phyloP scores from a whole-genome alignment of 2,113 vertebrate species.

The Cebus imitator region DNA sequence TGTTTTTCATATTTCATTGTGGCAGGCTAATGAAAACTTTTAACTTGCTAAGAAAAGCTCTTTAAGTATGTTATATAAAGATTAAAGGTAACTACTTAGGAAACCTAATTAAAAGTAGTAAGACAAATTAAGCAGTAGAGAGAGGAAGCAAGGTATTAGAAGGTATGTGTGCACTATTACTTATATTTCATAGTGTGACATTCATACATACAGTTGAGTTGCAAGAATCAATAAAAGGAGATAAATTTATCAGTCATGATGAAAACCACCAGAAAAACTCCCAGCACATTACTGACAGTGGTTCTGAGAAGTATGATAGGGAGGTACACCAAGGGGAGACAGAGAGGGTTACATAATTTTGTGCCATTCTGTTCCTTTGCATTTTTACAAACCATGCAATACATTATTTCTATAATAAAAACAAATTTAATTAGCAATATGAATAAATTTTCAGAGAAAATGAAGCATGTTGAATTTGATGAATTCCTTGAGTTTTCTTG shows the following conservation, averaged over 20 bases:
- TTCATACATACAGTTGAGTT: neutral
- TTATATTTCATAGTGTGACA: neutral
- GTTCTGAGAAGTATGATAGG: neutral
- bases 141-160: neutral
- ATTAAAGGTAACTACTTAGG: neutral
- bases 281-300: neutral
- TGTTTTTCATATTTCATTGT: neutral
- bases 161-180: neutral
- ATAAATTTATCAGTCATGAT: neutral
- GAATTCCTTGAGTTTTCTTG: constrained; percentile 18
- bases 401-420: constrained; percentile 35
- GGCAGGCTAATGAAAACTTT: neutral
- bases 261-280: neutral
- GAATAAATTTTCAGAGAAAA: constrained; percentile 27
- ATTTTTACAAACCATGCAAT: neutral
- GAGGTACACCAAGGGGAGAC: neutral
- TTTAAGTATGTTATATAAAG: neutral
- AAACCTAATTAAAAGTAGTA: neutral
- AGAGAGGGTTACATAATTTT: neutral
- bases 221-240: neutral
- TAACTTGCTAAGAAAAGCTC: neutral
- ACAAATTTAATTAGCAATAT: neutral
- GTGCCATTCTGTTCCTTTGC: neutral
- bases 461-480: neutral
- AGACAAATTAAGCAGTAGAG: neutral